Evolutionary conservation across 2,797 vertebrate genomes (phyloP).

Genomic region (Galago senegalensis): DNA sequence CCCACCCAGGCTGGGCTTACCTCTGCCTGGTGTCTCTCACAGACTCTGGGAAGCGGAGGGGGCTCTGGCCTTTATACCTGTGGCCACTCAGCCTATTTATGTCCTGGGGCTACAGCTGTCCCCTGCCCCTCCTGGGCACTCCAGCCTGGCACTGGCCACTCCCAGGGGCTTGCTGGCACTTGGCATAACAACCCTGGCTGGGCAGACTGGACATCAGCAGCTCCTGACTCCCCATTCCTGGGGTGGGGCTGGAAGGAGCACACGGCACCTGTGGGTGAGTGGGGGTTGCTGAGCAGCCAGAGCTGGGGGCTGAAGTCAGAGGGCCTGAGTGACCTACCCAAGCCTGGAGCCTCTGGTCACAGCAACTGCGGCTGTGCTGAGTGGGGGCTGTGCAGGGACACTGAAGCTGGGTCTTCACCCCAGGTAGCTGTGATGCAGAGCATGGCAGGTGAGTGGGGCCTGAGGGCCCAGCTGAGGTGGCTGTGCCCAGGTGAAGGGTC

Average conservation of each 20-base stretch:
- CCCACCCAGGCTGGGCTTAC: neutral
- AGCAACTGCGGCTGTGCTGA: fast-evolving
- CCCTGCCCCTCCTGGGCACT: neutral
- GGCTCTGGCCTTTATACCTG: neutral
- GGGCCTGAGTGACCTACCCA: neutral
- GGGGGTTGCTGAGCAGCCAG: neutral
- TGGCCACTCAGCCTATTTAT: neutral
- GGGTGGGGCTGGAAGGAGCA: neutral
- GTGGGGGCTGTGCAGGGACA: neutral
- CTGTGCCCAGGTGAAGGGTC: no score
- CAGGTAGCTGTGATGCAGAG: neutral
- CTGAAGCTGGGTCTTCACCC: neutral
- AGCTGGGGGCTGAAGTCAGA: neutral
- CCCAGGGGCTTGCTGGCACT: conserved; percentile 6
- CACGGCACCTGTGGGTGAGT: fast-evolving
- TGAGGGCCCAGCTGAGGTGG: neutral
- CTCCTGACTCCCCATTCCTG: neutral
- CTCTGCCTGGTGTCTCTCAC: neutral
- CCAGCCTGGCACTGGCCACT: neutral
- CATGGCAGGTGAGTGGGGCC: no score
- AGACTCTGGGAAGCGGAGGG: neutral
- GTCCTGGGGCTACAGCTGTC: neutral
- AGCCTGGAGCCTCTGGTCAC: neutral
- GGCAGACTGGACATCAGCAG: neutral
- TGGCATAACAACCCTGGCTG: fast-evolving